These are phyloP conservation scores for Melanerpes formicivorus DNA, from an alignment of 2,113 vertebrate species.

Conservation along the genomic window DNA sequence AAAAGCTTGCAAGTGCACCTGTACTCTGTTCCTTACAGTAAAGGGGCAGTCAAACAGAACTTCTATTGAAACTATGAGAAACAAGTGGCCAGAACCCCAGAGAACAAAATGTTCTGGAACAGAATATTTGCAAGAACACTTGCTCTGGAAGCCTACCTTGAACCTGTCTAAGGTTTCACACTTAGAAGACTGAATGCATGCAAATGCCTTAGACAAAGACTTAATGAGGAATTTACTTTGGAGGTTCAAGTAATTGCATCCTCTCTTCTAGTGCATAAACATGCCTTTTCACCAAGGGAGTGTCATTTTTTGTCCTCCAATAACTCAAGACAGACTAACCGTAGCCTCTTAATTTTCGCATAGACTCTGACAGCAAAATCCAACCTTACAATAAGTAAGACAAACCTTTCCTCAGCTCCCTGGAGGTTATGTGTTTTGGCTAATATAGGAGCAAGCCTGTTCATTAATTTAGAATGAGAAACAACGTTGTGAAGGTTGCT, in stretches of 20 bases:
- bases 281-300: background rate
- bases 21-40: background rate
- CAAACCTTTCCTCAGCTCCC: background rate
- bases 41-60: background rate
- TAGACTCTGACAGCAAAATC: background rate
- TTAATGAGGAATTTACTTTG: background rate
- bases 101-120: background rate
- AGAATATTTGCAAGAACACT: background rate
- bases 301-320: background rate
- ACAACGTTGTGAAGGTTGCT: background rate
- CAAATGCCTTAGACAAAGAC: background rate
- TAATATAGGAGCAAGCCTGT: background rate
- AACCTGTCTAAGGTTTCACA: background rate
- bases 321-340: background rate
- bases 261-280: background rate
- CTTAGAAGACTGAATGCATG: background rate
- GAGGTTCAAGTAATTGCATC: background rate
- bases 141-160: background rate
- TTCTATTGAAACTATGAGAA: background rate
- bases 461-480: background rate
- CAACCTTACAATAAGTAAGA: background rate
- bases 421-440: background rate
- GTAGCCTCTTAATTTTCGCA: background rate
- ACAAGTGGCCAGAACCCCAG: background rate
- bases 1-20: background rate